phyloP scores from a whole-genome alignment of 2,113 vertebrate species.

The Malurus elegans region DNA sequence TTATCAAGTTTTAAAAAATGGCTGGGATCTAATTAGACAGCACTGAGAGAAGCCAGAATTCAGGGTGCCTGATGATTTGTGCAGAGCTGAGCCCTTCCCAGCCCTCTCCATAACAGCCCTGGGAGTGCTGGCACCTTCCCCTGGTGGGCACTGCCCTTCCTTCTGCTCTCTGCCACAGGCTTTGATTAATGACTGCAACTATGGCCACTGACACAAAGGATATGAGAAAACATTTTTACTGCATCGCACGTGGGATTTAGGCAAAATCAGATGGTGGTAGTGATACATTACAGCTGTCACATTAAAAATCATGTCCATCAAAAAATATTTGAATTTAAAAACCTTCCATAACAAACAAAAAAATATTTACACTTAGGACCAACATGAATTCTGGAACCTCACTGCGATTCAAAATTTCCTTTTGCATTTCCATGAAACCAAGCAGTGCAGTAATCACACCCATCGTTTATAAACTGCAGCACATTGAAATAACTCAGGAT shows the following conservation, averaged over 20 bases:
- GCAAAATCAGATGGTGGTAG: background rate
- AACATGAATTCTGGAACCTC: background rate
- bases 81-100: background rate
- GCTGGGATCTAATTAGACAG: background rate
- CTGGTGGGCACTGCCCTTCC: background rate
- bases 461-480: background rate
- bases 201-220: background rate
- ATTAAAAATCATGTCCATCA: background rate
- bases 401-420: background rate
- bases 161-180: background rate
- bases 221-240: background rate
- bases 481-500: background rate
- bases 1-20: background rate
- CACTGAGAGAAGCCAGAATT: background rate
- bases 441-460: background rate
- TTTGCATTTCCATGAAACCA: background rate
- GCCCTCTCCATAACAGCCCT: rapidly evolving
- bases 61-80: background rate
- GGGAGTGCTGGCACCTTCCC: background rate
- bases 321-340: background rate
- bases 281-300: background rate
- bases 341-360: background rate
- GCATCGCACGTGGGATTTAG: background rate
- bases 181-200: background rate
- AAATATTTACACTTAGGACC: background rate